Evolutionary conservation across 2,113 vertebrate genomes (phyloP).

Genomic region (Sapayoa aenigma): DNA sequence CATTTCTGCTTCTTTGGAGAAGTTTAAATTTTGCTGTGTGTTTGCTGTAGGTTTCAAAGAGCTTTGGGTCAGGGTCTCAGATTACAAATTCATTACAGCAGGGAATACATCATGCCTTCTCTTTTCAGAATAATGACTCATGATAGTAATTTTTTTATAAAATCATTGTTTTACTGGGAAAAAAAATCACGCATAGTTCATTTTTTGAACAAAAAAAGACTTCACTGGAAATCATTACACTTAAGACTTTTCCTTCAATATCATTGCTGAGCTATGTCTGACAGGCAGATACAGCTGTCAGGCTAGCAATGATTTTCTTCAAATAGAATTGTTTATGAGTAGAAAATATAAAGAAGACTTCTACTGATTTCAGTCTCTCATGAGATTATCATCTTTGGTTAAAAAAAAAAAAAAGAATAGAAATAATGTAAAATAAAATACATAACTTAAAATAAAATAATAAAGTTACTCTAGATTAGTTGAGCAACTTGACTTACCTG

Average conservation of each 20-base stretch:
- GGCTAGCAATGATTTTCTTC: not conserved
- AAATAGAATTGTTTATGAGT: not conserved
- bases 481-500: accelerated
- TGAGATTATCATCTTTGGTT: not conserved
- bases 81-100: not conserved
- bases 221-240: not conserved
- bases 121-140: not conserved
- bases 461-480: not conserved
- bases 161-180: not conserved
- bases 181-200: not conserved
- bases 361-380: not conserved
- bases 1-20: not conserved
- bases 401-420: too few species aligned
- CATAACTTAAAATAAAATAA: too few species aligned
- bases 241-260: not conserved
- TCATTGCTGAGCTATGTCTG: not conserved
- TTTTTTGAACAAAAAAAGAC: accelerated
- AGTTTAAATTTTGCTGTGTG: too few species aligned
- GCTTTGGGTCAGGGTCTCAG: not conserved
- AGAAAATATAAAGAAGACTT: not conserved
- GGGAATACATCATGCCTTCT: not conserved
- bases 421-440: too few species aligned
- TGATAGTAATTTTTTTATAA: not conserved
- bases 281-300: not conserved
- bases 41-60: not conserved